Base-by-base conservation (phyloP, 1,140 invertebrate species). In the Dendrolimus punctatus region DNA sequence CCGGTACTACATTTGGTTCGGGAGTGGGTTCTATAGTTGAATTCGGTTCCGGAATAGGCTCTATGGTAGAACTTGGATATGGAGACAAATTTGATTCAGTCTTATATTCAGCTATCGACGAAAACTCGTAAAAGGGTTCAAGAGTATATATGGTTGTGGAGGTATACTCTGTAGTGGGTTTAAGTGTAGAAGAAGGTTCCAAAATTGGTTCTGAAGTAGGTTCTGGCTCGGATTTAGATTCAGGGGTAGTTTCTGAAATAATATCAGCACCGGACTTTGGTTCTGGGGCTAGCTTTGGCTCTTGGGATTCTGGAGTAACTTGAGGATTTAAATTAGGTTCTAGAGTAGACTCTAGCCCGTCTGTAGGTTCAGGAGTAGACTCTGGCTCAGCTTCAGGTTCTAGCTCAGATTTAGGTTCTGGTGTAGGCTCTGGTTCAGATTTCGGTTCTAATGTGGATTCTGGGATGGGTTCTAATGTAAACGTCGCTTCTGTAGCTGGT, bases 201-300 rank as follows among this genome's bases (percentile, higher is more conserved):
- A 55, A 51, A 46, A 38, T 61, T 36, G 59, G 51, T 54, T 61
- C 54, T 3, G 58, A 36, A n/a, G 9, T 41, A 0, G 58, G 55
- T 36, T 76, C 73, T 0, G 88, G 79, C 55, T 88, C 76, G 3
- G 81, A 66, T 55, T 78, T 69, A 0, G 83, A 71, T 49, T 82
- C 67, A 6, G 75, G 71, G 54, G 45, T 65, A 49, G 62, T 49
- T 56, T 66, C 55, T 7, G 51, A 6, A 45, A 23, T 40, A 6
- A 53, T 46, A 55, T 87, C 74, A 0, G 75, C 64, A 58, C 80
- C 74, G 0, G 87, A 68, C 58, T 82, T 76, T 0, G 86, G 80
- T 64, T 90, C 85, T 0, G 88, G 80, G 47, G 87, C 82, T 0
- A 87, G 73, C 44, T 82, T 77, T 6, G 82, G 78, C 57, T 80